phyloP scores from a whole-genome alignment of 2,888 invertebrate genomes.

The Drosophila ustulata region DNA sequence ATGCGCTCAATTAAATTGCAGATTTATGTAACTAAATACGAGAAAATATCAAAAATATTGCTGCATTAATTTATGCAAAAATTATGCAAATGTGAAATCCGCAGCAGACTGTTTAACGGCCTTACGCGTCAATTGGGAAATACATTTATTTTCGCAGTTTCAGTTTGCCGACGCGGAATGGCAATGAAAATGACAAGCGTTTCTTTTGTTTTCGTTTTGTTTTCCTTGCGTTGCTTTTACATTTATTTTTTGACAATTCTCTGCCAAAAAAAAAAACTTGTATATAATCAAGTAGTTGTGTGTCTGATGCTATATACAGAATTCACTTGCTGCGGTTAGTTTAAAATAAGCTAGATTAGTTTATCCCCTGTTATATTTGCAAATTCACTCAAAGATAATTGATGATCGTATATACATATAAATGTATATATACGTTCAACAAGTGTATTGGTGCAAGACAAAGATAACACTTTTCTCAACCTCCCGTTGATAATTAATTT shows the following conservation, averaged over 20 bases:
- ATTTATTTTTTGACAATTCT: slow-evolving; percentile 39
- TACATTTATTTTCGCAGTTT: slow-evolving; percentile 39
- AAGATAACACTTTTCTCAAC: neutral
- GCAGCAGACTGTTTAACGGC: slow-evolving; percentile 73
- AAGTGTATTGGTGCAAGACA: neutral
- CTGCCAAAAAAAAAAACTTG: slow-evolving; percentile 13
- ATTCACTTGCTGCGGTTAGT: neutral
- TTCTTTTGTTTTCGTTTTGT: slow-evolving; percentile 35
- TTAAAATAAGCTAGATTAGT: neutral
- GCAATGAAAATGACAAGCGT: slow-evolving; percentile 61
- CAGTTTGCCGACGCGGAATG: slow-evolving; percentile 49
- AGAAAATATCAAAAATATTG: slow-evolving; percentile 18
- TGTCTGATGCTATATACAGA: slow-evolving; percentile 1
- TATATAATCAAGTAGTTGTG: slow-evolving; percentile 12
- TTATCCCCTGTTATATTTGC: neutral
- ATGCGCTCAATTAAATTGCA: slow-evolving; percentile 44
- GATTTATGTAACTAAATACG: slow-evolving; percentile 44
- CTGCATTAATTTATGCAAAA: slow-evolving; percentile 56
- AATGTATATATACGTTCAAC: neutral
- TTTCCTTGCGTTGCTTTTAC: slow-evolving; percentile 17
- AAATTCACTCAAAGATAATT: neutral
- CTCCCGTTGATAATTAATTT: slow-evolving; percentile 60
- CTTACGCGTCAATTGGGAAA: slow-evolving; percentile 71
- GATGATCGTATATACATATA: no score
- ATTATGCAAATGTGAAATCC: slow-evolving; percentile 54